Conservation (phyloP, 2,888 invertebrate genomes). For the Cyrtodaria siliqua region DNA sequence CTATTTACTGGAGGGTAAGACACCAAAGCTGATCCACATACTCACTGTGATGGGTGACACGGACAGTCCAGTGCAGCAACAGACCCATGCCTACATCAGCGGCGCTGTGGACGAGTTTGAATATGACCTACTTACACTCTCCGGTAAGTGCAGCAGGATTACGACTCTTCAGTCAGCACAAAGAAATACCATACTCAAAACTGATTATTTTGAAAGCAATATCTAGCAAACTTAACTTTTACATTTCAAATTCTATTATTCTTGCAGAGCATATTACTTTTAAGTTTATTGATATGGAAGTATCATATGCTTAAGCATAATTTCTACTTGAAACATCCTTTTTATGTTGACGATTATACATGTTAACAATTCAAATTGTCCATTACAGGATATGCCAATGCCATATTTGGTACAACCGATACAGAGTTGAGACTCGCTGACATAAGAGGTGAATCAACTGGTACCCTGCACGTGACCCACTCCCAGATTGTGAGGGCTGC, state of each 20-base stretch:
- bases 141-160: slow-evolving; percentile 65
- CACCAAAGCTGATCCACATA: slow-evolving; percentile 43
- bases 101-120: slow-evolving; percentile 60
- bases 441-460: slow-evolving; percentile 72
- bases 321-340: too few relatives aligned
- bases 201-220: too few relatives aligned
- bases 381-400: slow-evolving; percentile 69
- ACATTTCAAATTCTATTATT: too few relatives aligned
- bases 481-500: slow-evolving; percentile 71
- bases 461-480: slow-evolving; percentile 65
- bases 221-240: too few relatives aligned
- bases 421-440: slow-evolving; percentile 60
- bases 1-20: slow-evolving; percentile 63
- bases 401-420: slow-evolving; percentile 48
- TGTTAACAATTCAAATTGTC: too few relatives aligned
- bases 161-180: too few relatives aligned
- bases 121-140: slow-evolving; percentile 65
- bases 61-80: slow-evolving; percentile 59
- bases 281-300: too few relatives aligned
- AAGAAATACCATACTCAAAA: too few relatives aligned
- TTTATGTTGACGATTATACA: too few relatives aligned
- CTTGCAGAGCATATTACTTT: too few relatives aligned
- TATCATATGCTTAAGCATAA: too few relatives aligned
- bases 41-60: slow-evolving; percentile 66
- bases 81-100: slow-evolving; percentile 68